Percentiles rank a stretch among this genome's conserved stretches.
These are phyloP conservation scores for Meteorus cinctellus DNA, from an alignment of 2,888 invertebrate genomes.

Conservation along the genomic window DNA sequence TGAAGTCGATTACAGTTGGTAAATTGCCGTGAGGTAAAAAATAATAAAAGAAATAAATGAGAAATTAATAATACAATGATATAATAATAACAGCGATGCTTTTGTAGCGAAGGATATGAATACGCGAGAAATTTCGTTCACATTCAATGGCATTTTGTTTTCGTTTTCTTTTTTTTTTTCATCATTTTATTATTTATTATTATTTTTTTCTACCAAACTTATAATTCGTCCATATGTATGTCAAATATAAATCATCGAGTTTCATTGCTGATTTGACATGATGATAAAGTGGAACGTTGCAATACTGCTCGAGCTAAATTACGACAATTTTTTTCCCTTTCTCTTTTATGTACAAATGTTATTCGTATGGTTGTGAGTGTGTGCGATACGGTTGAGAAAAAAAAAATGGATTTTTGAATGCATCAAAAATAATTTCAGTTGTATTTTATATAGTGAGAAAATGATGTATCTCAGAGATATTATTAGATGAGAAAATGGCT, in stretches of 20 bases:
- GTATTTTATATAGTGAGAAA: not conserved
- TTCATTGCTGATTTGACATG: constrained; percentile 16
- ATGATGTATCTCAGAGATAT: not conserved
- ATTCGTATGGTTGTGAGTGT: not conserved
- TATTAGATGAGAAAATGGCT: not conserved
- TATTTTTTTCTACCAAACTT: not conserved
- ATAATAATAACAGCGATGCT: not conserved
- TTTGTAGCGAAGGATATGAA: not conserved
- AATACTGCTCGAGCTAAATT: constrained; percentile 6
- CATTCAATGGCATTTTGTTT: constrained; percentile 9
- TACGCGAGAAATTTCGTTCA: constrained; percentile 1
- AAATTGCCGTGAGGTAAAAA: not conserved
- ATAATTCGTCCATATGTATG: constrained; percentile 15
- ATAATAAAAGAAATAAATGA: not conserved
- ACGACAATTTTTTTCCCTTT: constrained; percentile 16
- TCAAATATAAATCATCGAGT: constrained; percentile 16
- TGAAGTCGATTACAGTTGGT: constrained; percentile 1
- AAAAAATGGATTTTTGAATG: not conserved
- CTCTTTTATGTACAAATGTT: constrained; percentile 10
- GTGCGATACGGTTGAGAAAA: not conserved
- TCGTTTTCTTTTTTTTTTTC: not conserved
- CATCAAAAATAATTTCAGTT: not conserved
- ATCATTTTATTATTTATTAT: constrained; percentile 2
- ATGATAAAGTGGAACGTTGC: constrained; percentile 16
- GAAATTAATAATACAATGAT: not conserved